A percentile compares a stretch with the other conserved stretches of the same genome.
These are phyloP conservation scores for Agriopis aurantiaria DNA, from an alignment of 2,888 invertebrate species.

Conservation along the genomic window DNA sequence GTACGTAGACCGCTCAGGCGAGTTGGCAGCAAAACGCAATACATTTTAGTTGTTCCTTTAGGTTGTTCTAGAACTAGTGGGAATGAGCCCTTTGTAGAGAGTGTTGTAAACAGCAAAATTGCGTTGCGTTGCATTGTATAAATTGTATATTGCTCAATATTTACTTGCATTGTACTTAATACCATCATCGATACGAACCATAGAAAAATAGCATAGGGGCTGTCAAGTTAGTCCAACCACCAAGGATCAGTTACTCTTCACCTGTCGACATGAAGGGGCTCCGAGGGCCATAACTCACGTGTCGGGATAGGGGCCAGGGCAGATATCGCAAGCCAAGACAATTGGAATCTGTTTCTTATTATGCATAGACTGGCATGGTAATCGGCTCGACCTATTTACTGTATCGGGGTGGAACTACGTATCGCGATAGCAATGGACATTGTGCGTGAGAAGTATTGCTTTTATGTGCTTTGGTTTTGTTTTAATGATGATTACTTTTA, in stretches of 20 bases:
- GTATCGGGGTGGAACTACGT: slow-evolving; percentile 53
- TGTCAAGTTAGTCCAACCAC: background rate
- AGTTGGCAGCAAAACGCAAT: too few relatives aligned
- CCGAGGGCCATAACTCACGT: background rate
- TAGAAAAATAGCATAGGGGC: background rate
- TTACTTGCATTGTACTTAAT: too few relatives aligned
- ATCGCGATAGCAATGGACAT: slow-evolving; percentile 47
- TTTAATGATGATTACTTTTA: background rate
- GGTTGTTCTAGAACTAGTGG: too few relatives aligned
- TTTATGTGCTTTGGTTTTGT: background rate
- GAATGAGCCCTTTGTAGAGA: too few relatives aligned
- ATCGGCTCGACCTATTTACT: slow-evolving; percentile 66
- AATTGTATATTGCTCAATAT: too few relatives aligned
- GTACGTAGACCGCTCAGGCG: too few relatives aligned
- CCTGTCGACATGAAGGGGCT: background rate
- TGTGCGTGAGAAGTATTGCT: slow-evolving; percentile 3
- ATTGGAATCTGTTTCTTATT: slow-evolving; percentile 64
- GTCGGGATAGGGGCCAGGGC: slow-evolving; percentile 6
- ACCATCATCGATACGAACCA: background rate
- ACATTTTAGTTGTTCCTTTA: too few relatives aligned
- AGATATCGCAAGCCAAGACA: slow-evolving; percentile 41
- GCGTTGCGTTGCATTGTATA: too few relatives aligned
- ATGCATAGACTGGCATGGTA: slow-evolving; percentile 39
- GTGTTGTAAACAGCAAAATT: too few relatives aligned
- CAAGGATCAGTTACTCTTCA: background rate